Evolutionary conservation across 2,888 invertebrate species (phyloP).

Genomic region (Epinotia bilunana): DNA sequence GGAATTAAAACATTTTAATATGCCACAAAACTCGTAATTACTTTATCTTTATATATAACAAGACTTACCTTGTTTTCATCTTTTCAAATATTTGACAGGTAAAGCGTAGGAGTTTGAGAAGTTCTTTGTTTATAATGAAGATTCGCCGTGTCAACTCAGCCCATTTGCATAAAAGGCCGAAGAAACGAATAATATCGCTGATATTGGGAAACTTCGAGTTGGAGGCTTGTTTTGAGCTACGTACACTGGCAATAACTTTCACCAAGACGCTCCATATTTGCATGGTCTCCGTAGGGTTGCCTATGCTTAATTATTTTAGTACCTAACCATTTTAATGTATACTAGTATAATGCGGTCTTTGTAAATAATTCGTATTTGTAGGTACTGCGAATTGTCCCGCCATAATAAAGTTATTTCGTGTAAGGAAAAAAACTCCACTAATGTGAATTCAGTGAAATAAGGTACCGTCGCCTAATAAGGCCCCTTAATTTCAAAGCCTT

Average conservation of each 20-base stretch:
- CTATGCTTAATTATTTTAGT: slow-evolving; percentile 16
- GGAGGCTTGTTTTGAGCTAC: slow-evolving; percentile 64
- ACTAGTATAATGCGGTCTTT: too few species aligned
- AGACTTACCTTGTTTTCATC: slow-evolving; percentile 15
- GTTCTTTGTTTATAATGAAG: slow-evolving; percentile 60
- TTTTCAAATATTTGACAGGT: slow-evolving; percentile 24
- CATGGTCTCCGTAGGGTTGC: slow-evolving; percentile 57
- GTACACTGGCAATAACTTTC: slow-evolving; percentile 64
- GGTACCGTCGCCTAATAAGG: too few species aligned
- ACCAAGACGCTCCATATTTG: slow-evolving; percentile 66
- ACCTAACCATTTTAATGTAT: too few species aligned
- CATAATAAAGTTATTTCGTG: too few species aligned
- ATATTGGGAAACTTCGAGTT: slow-evolving; percentile 77
- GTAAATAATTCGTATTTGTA: too few species aligned
- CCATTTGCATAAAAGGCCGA: slow-evolving; percentile 64
- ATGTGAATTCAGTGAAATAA: too few species aligned
- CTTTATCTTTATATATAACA: slow-evolving; percentile 10
- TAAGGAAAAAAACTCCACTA: too few species aligned
- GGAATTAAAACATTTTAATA: not conserved
- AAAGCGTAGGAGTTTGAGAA: slow-evolving; percentile 46
- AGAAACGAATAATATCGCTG: slow-evolving; percentile 68
- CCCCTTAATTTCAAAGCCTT: too few species aligned
- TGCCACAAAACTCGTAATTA: slow-evolving; percentile 6
- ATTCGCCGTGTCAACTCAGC: slow-evolving; percentile 56
- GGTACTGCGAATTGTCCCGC: too few species aligned